Conservation (phyloP, 1,140 invertebrate species). For the Monochamus saltuarius region DNA sequence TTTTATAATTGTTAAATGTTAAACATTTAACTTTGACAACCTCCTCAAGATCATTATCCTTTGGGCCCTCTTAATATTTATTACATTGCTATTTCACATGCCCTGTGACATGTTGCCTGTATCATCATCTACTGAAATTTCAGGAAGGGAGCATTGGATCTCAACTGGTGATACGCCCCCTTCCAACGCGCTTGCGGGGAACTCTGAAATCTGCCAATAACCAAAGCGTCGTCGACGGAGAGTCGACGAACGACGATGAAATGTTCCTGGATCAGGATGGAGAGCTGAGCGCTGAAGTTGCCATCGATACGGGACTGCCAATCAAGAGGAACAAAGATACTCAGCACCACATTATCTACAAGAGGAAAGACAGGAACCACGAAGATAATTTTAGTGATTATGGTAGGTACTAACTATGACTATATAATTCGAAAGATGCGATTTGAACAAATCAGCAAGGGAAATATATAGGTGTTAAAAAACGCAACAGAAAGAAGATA, state of each 20-base stretch:
- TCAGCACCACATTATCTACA: conserved; percentile 53
- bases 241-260: conserved; percentile 66
- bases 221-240: conserved; percentile 40
- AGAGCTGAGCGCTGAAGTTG: conserved; percentile 59
- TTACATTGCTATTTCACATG: too few species aligned
- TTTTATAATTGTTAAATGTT: too few species aligned
- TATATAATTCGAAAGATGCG: too few species aligned
- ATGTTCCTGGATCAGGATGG: conserved; percentile 67
- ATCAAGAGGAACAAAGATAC: conserved; percentile 45
- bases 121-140: conserved; percentile 14
- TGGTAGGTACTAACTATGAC: conserved; percentile 55
- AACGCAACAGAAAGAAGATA: too few species aligned
- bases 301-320: conserved; percentile 60
- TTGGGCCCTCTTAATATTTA: too few species aligned
- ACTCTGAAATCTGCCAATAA: conserved; percentile 31
- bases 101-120: too few species aligned
- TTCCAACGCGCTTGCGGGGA: conserved; percentile 66
- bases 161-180: conserved; percentile 81
- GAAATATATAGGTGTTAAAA: too few species aligned
- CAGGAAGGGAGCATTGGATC: conserved; percentile 90
- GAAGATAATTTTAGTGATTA: conserved; percentile 68
- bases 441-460: too few species aligned
- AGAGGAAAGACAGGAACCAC: conserved; percentile 59
- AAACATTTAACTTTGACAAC: too few species aligned
- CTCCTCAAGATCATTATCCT: too few species aligned